Evolutionary conservation across 2,888 invertebrate genomes (phyloP).

Genomic region (Halocaridina rubra): DNA sequence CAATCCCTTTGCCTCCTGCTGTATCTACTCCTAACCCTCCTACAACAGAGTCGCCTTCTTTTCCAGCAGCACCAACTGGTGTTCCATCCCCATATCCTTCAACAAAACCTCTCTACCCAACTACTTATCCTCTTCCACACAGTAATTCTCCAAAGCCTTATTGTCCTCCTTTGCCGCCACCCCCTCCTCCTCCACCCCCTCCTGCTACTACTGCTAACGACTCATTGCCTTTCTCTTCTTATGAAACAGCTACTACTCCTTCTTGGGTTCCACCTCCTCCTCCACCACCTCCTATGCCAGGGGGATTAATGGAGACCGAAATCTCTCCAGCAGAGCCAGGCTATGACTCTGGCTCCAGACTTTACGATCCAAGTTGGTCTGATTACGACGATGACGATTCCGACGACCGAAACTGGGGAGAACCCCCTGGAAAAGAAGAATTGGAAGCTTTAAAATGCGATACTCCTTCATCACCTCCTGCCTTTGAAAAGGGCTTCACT

Average conservation of each 20-base stretch:
- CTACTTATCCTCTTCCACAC: background rate
- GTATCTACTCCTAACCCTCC: slow-evolving; percentile 37
- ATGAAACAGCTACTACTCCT: slow-evolving; percentile 2
- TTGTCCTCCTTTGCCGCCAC: background rate
- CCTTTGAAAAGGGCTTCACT: slow-evolving; percentile 37
- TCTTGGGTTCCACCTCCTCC: slow-evolving; percentile 46
- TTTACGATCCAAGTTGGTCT: slow-evolving; percentile 27
- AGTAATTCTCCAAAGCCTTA: slow-evolving; percentile 14
- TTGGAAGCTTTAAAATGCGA: slow-evolving; percentile 34
- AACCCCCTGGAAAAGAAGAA: slow-evolving; percentile 62
- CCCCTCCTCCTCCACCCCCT: slow-evolving; percentile 44
- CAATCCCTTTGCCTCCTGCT: slow-evolving; percentile 34
- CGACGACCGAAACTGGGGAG: slow-evolving; percentile 63
- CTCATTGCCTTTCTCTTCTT: background rate
- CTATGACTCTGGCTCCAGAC: slow-evolving; percentile 21
- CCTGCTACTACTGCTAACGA: background rate
- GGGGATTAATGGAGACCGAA: background rate
- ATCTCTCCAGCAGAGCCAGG: background rate
- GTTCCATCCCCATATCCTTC: background rate
- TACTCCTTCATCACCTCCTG: slow-evolving; percentile 41
- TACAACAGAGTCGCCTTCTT: slow-evolving; percentile 20
- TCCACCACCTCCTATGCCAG: slow-evolving; percentile 35
- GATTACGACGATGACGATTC: slow-evolving; percentile 42
- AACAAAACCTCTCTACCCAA: slow-evolving; percentile 21
- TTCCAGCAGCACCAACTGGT: slow-evolving; percentile 21